These are phyloP conservation scores for Alces alces DNA, from an alignment of 2,113 vertebrate genomes.

Conservation along the genomic window DNA sequence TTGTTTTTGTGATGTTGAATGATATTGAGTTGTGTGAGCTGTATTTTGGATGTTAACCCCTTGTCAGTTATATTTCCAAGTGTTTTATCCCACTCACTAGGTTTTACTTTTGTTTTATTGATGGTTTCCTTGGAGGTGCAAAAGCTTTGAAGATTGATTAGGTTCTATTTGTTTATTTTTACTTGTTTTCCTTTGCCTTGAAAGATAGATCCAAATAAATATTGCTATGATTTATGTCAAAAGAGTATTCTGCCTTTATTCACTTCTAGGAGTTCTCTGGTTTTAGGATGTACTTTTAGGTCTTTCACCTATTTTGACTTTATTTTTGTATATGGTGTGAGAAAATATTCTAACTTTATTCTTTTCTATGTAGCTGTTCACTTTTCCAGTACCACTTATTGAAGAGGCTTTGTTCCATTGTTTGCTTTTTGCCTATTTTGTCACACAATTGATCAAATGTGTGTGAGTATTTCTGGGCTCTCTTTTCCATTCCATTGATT, in stretches of 20 bases:
- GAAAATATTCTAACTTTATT: not conserved
- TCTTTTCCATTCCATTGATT: not conserved
- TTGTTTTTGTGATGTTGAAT: not conserved
- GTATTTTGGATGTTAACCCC: not conserved
- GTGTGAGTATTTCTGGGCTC: not conserved
- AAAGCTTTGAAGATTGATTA: not conserved
- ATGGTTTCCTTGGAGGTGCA: not conserved
- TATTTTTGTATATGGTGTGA: not conserved
- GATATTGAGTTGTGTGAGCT: not conserved
- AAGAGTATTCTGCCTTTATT: not conserved
- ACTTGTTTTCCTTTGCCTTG: not conserved
- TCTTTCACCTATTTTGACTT: not conserved
- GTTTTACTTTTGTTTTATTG: not conserved
- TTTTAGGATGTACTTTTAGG: not conserved
- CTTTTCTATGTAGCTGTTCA: not conserved
- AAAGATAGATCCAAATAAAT: not conserved
- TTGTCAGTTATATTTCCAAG: not conserved
- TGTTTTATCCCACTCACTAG: not conserved
- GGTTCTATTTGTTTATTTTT: not conserved
- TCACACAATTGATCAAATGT: not conserved
- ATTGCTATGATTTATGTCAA: not conserved
- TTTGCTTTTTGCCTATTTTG: not conserved
- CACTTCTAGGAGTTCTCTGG: not conserved
- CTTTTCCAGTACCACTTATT: not conserved
- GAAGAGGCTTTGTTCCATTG: not conserved